Conservation (phyloP, 1,140 invertebrate species). For the Cherax quadricarinatus region DNA sequence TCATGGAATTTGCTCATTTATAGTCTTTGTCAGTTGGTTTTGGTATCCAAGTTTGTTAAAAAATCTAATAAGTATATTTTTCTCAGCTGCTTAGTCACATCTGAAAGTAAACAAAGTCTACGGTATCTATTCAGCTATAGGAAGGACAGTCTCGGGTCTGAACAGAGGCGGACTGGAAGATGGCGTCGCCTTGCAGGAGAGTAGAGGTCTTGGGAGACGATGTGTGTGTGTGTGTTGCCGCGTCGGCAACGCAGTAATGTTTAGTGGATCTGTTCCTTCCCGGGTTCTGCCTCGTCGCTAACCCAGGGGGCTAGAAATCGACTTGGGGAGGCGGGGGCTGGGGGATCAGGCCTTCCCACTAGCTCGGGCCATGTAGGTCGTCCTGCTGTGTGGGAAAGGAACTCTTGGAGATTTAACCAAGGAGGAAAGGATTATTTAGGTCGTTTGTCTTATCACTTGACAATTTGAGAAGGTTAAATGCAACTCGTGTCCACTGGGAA, state of each 20-base stretch:
- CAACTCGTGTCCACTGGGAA: too few relatives aligned
- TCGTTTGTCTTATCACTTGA: not conserved
- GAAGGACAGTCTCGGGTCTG: too few relatives aligned
- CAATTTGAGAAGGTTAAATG: not conserved
- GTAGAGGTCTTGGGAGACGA: too few relatives aligned
- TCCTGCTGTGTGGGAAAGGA: not conserved
- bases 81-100: too few relatives aligned
- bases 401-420: not conserved
- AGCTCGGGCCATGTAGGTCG: not conserved
- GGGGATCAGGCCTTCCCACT: not conserved
- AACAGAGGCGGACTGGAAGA: too few relatives aligned
- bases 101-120: too few relatives aligned
- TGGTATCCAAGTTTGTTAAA: too few relatives aligned
- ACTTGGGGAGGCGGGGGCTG: not conserved
- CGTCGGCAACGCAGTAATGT: not conserved
- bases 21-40: too few relatives aligned
- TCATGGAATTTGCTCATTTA: too few relatives aligned
- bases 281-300: not conserved
- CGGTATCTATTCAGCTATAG: too few relatives aligned
- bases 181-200: too few relatives aligned
- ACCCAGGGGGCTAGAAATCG: not conserved
- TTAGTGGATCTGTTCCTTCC: not conserved
- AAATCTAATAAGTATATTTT: too few relatives aligned
- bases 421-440: not conserved
- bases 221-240: not conserved